Evolutionary conservation across 2,888 invertebrate genomes (phyloP), one percentile per base, ranked within the genome.

Genomic region (Teleiodes luculella): DNA sequence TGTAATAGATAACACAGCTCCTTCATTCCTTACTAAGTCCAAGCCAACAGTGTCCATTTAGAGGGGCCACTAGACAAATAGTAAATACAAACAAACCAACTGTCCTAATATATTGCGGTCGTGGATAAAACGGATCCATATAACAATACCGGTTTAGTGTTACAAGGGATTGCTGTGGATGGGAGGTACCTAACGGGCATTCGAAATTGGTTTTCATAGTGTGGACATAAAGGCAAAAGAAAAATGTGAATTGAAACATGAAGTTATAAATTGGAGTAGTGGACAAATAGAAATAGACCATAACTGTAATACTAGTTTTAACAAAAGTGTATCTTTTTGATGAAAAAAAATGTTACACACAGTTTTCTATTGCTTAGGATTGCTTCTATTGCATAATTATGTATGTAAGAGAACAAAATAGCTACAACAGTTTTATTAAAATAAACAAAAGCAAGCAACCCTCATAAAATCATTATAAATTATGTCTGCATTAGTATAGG

Each of bases 11-110:
- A 14, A 18, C 41, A 20, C 33, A 10, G 10, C n/a, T n/a, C 18
- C 2, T 41, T 47, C 18, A 20, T 54, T 45, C 54, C 54, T 13
- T 37, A 37, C 16, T 51, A 31, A 11, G 3, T 43, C 49, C 54
- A 28, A 43, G 55, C 52, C 55, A 46, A 37, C 63, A 62, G 62
- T 59, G 65, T 64, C 68, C 72, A 70, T 75, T 74, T 66, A 68
- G 70, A 70, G 62, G 62, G 67, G 68, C 63, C 64, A 58, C 59
- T 69, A 66, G 62, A 71, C 71, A 77, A 78, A 77, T 72, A 73
- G 63, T 68, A 68, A 68, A 71, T 60, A 72, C 63, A 74, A 74
- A 76, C 69, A 74, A 66, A 62, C 63, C 47, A 62, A 58, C 59
- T 57, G 56, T 60, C 60, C 58, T 54, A 62, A 65, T 63, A 61